Base-by-base conservation (phyloP, 1,140 invertebrate genomes). In the Caenorhabditis tropicalis region DNA sequence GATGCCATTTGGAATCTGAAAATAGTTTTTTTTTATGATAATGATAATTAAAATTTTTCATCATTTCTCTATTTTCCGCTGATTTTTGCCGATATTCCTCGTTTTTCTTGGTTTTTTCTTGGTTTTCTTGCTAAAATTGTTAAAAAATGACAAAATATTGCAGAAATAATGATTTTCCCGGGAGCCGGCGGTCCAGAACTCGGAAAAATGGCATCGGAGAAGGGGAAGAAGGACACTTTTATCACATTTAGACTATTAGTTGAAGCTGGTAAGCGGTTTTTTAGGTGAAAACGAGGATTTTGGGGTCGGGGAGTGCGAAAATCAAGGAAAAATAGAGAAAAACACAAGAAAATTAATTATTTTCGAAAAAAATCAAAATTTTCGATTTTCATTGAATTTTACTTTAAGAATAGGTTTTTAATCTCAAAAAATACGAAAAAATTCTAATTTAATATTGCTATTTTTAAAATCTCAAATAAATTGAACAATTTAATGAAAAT, bases 181-280 rank as follows among this genome's bases (percentile, higher is more conserved):
- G 79, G 79, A 27, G 79, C 79, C 31, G 79, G 79, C 21, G 79
- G 79, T 33, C 79, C 79, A 51, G 79, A 81, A 81, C 79, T 81
- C 79, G 79, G 53, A 16, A 51, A 43, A 81, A 81, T 81, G 48
- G 79, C 79, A 7, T 81, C 79, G 48, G 51, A 51, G 33, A 81
- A 81, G 19, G 79, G 51, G 79, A 51, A 81, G 36, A 81, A 81
- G 48, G 79, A 81, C 16, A 81, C 48, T 2, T 81, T 81, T 51
- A 53, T 81, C 79, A 81, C 79, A 1, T 81, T 53, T 24, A 48
- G 48, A 53, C 48, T 81, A 12, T 39, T 81, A 19, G 51, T 81
- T n/a, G 79, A 81, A 81, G 79, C 79, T 24, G 79, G 79, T 81
- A 81, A 24, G 65, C 0, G n/a, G 0, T 9, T 1, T 1, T 27